phyloP scores from a whole-genome alignment of 1,140 invertebrate species.

The Coelopa frigida region DNA sequence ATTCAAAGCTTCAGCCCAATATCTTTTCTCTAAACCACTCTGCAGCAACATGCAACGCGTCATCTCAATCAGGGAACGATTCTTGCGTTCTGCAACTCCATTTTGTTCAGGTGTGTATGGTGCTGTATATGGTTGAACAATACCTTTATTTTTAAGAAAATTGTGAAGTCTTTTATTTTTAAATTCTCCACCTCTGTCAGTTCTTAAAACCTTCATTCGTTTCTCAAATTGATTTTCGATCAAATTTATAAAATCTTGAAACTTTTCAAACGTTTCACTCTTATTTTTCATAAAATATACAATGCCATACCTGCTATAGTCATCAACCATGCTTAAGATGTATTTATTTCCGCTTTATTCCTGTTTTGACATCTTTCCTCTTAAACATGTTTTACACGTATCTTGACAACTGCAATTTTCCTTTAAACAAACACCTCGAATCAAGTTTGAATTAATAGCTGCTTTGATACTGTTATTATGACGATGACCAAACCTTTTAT shows the following conservation, averaged over 20 bases:
- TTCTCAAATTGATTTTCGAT: constrained; percentile 17
- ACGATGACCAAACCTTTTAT: constrained; percentile 7
- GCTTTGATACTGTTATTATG: neutral
- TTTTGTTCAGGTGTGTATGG: constrained; percentile 40
- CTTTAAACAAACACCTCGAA: neutral
- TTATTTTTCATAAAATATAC: constrained; percentile 33
- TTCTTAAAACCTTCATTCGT: constrained; percentile 19
- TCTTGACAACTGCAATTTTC: neutral
- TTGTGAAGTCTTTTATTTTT: constrained; percentile 16
- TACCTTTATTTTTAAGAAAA: constrained; percentile 13
- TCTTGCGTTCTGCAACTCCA: constrained; percentile 28
- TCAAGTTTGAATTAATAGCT: neutral
- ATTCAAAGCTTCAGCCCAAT: constrained; percentile 36
- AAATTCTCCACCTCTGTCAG: constrained; percentile 28
- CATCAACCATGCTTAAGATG: constrained; percentile 30
- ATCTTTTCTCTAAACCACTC: constrained; percentile 11
- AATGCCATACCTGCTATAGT: constrained; percentile 18
- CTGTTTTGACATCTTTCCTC: neutral
- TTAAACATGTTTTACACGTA: constrained; percentile 2
- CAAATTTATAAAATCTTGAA: constrained; percentile 8
- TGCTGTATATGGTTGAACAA: constrained; percentile 21
- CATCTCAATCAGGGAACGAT: constrained; percentile 4
- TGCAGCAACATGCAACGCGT: neutral
- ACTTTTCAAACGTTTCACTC: constrained; percentile 20
- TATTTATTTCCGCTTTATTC: constrained; percentile 18